Evolutionary conservation across 2,888 invertebrate species (phyloP).

Genomic region (Macropis europaea): DNA sequence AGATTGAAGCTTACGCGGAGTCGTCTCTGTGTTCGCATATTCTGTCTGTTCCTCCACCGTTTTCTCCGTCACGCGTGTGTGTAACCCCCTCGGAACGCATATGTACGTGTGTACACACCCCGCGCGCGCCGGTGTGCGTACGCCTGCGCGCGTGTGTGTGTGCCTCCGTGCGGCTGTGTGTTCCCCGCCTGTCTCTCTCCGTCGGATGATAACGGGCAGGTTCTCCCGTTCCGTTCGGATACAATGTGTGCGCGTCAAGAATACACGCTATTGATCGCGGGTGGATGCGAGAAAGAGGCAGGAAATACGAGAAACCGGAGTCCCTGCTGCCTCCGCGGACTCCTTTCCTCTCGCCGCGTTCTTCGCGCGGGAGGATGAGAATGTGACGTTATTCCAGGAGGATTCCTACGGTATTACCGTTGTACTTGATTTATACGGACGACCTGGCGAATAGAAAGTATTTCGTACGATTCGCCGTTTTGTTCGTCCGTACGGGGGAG

Average conservation of each 20-base stretch:
- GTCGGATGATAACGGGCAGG: background rate
- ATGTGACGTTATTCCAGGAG: constrained; percentile 43
- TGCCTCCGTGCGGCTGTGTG: background rate
- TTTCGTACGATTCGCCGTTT: background rate
- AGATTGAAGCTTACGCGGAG: constrained; percentile 68
- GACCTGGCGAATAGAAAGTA: constrained; percentile 25
- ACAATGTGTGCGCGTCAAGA: constrained; percentile 77
- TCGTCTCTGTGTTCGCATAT: constrained; percentile 55
- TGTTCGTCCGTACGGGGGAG: background rate
- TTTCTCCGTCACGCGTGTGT: constrained; percentile 26
- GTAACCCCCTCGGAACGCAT: constrained; percentile 18
- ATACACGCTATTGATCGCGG: constrained; percentile 77
- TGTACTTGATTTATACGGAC: constrained; percentile 36
- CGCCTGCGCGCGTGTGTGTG: constrained; percentile 1
- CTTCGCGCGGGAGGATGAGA: constrained; percentile 46
- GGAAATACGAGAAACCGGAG: constrained; percentile 61
- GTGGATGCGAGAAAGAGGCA: constrained; percentile 67
- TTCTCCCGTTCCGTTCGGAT: constrained; percentile 59
- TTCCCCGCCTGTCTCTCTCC: constrained; percentile 3
- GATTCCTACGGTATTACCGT: constrained; percentile 26
- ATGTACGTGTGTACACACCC: constrained; percentile 2
- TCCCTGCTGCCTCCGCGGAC: constrained; percentile 43
- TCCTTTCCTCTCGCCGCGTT: constrained; percentile 51
- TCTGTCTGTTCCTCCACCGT: constrained; percentile 47
- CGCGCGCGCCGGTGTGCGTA: too few relatives aligned